Conservation (phyloP, 2,888 invertebrate genomes). For the Cryptocephalus moraei region DNA sequence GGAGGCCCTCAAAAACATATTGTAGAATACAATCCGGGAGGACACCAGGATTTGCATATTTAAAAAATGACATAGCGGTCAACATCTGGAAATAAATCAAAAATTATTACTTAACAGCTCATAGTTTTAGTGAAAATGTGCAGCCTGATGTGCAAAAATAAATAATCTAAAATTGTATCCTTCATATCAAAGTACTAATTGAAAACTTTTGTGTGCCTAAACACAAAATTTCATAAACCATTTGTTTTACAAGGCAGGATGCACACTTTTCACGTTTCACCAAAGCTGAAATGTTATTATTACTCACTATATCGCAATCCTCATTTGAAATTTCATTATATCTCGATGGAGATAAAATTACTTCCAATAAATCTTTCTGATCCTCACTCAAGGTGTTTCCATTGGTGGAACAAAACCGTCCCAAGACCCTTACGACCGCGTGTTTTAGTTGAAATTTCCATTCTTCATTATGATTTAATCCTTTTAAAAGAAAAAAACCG, state of each 20-base stretch:
- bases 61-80: too few species aligned
- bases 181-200: too few species aligned
- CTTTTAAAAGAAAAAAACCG: slow-evolving; percentile 4
- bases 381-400: slow-evolving; percentile 12
- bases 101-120: neutral
- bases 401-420: slow-evolving; percentile 23
- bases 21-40: neutral
- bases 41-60: neutral
- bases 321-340: slow-evolving; percentile 18
- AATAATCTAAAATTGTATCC: too few species aligned
- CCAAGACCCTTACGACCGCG: slow-evolving; percentile 17
- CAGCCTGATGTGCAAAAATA: too few species aligned
- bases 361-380: slow-evolving; percentile 20
- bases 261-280: too few species aligned
- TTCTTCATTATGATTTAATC: slow-evolving; percentile 7
- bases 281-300: too few species aligned
- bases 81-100: too few species aligned
- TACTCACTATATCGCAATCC: slow-evolving; percentile 25
- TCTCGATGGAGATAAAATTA: slow-evolving; percentile 15
- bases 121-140: neutral
- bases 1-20: slow-evolving; percentile 23
- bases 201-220: too few species aligned
- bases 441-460: slow-evolving; percentile 15
- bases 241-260: too few species aligned
- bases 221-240: too few species aligned